Percentiles rank a stretch among this genome's conserved stretches.
Conservation (phyloP, 2,797 vertebrate species). For the Brachymystax lenok region DNA sequence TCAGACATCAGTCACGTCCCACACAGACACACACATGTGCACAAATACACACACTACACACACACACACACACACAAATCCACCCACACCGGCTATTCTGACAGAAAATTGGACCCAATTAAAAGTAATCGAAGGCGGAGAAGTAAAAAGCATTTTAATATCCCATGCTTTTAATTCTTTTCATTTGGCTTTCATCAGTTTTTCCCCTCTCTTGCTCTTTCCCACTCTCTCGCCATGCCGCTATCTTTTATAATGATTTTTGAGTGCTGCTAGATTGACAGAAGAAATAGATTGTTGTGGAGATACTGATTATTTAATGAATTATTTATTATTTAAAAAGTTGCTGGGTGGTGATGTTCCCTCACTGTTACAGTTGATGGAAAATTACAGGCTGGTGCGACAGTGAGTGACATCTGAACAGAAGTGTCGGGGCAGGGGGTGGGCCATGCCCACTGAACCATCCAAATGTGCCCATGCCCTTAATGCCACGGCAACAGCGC, state of each 20-base stretch:
- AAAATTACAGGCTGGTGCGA: constrained; percentile 75
- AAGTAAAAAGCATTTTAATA: constrained; percentile 76
- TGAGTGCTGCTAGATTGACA: constrained; percentile 71
- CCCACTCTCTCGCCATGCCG: constrained; percentile 23
- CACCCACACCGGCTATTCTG: constrained; percentile 37
- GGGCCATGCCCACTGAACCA: constrained; percentile 49
- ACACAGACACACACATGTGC: background rate
- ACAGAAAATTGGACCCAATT: constrained; percentile 79
- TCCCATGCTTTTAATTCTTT: constrained; percentile 65
- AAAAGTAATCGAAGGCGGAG: constrained; percentile 78
- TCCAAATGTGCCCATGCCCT: constrained; percentile 70
- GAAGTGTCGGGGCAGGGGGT: constrained; percentile 60
- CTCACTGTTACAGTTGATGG: constrained; percentile 73
- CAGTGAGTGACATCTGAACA: constrained; percentile 76
- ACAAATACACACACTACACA: background rate
- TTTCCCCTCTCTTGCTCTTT: background rate
- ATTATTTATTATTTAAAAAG: constrained; percentile 80
- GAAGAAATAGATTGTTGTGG: constrained; percentile 77
- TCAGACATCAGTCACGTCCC: constrained; percentile 56
- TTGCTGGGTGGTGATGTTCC: constrained; percentile 51
- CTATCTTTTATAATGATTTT: constrained; percentile 65
- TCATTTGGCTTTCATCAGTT: constrained; percentile 47
- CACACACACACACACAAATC: background rate
- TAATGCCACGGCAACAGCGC: constrained; percentile 64
- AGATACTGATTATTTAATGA: constrained; percentile 73